phyloP scores from a whole-genome alignment of 2,797 vertebrate species.

The Dermochelys coriacea region DNA sequence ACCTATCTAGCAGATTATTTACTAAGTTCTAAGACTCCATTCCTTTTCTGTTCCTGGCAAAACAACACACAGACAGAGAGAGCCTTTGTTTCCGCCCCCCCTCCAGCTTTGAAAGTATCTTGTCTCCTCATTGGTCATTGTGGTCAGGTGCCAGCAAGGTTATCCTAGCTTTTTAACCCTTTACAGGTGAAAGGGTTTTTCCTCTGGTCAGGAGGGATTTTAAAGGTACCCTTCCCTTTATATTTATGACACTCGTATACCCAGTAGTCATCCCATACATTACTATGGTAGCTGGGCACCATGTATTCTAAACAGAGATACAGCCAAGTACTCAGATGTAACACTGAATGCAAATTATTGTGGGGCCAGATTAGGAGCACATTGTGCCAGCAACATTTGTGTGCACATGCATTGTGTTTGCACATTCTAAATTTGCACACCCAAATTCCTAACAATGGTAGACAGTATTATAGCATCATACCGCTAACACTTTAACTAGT shows the following conservation, averaged over 20 bases:
- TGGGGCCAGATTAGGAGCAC: not conserved
- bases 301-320: conserved; percentile 23
- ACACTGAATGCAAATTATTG: not conserved
- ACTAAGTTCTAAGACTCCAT: too few relatives aligned
- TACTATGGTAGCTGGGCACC: conserved; percentile 45
- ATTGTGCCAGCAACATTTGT: not conserved
- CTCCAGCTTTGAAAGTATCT: too few relatives aligned
- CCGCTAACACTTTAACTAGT: not conserved
- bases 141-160: too few relatives aligned
- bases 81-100: too few relatives aligned
- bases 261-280: conserved; percentile 50
- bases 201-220: too few relatives aligned
- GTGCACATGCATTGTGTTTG: not conserved
- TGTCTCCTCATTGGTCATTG: too few relatives aligned
- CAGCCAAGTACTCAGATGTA: not conserved
- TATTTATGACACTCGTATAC: not conserved
- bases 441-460: not conserved
- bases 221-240: too few relatives aligned
- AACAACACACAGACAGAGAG: too few relatives aligned
- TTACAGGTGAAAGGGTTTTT: too few relatives aligned
- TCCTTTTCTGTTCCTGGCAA: too few relatives aligned
- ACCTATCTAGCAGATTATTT: too few relatives aligned
- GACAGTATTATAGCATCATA: not conserved
- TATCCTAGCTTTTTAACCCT: too few relatives aligned
- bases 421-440: not conserved